Evolutionary conservation across 2,797 vertebrate genomes (phyloP), one percentile per base, ranked within the genome.

Genomic region (Girardinus metallicus): DNA sequence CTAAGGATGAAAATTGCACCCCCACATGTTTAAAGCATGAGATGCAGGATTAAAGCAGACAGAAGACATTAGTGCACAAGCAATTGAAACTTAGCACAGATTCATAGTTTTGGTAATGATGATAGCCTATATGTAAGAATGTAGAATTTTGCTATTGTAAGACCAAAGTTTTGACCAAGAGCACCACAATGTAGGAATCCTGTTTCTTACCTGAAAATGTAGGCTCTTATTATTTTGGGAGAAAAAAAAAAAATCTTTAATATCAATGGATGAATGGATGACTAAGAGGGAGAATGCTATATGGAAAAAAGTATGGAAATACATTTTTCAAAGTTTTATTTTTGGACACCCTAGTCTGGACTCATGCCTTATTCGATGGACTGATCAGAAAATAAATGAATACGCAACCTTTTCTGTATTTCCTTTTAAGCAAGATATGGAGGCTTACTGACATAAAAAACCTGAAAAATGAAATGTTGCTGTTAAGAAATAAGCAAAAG

Each of bases 371-470:
- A 34, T 80, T 68, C 44, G 43, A 76, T 43, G 44, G 84, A 84
- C 18, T 47, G 26, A 53, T 81, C 49, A 80, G 75, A 53, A 62
- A 83, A 72, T 29, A 81, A 71, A 82, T 41, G 43, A 44, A 83
- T 73, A 13, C 39, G 23, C 75, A 74, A 82, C 51, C 46, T 31
- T 80, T 76, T 13, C 12, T 2, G 66, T 62, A 44, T 70, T 1
- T 73, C 47, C 11, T 75, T 23, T 26, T 39, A 11, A 70, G 41
- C 47, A 39, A 47, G 66, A 31, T 80, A 53, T 73, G 15, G 23
- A 76, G 55, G 31, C 77, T 77, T 43, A 64, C 31, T 80, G 64
- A 46, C 9, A 21, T 77, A 74, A 70, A 77, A 75, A 68, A 55
- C 15, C 31, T 71, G n/a, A 21, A 68, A 68, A 29, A 34, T 13